phyloP scores from a whole-genome alignment of 30 jellyfish, hydroid and myxozoan genomes.

The Turritopsis rubra region DNA sequence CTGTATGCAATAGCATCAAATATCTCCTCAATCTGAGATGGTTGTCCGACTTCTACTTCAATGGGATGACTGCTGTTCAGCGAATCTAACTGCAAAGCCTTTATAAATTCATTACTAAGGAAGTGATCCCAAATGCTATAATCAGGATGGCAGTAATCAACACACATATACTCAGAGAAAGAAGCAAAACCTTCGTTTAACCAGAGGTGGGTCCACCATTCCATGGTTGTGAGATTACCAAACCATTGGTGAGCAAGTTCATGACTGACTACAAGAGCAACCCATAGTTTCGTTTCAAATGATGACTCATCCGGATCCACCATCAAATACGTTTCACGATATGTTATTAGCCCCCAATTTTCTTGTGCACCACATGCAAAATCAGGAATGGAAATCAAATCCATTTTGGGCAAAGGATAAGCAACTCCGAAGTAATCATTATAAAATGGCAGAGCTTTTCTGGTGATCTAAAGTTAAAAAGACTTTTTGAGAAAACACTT shows the following conservation, averaged over 20 bases:
- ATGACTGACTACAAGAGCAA: constrained; percentile 82
- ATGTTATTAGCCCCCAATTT: constrained; percentile 92
- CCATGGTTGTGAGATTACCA: constrained; percentile 74
- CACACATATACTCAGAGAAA: constrained; percentile 90
- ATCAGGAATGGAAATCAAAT: constrained; percentile 93
- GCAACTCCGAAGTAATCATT: constrained; percentile 85
- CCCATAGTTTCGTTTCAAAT: constrained; percentile 88
- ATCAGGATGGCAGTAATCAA: constrained; percentile 87
- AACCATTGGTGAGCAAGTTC: constrained; percentile 95
- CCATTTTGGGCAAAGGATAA: constrained; percentile 87
- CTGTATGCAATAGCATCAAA: constrained; percentile 96
- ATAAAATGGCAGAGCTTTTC: constrained; percentile 88
- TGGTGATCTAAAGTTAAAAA: constrained; percentile 52
- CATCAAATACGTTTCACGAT: constrained; percentile 84
- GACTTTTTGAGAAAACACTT: not conserved
- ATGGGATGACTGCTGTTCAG: constrained; percentile 70
- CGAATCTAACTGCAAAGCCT: constrained; percentile 80
- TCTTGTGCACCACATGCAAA: constrained; percentile 99
- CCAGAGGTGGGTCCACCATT: constrained; percentile 99
- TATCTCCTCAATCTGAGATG: constrained; percentile 92
- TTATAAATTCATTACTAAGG: constrained; percentile 62
- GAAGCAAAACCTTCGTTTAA: constrained; percentile 97
- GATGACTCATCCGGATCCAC: constrained; percentile 86
- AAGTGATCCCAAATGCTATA: constrained; percentile 92
- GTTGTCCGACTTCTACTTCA: constrained; percentile 96